phyloP scores from a whole-genome alignment of 2,888 invertebrate species.

The Hypomecis atomaria region DNA sequence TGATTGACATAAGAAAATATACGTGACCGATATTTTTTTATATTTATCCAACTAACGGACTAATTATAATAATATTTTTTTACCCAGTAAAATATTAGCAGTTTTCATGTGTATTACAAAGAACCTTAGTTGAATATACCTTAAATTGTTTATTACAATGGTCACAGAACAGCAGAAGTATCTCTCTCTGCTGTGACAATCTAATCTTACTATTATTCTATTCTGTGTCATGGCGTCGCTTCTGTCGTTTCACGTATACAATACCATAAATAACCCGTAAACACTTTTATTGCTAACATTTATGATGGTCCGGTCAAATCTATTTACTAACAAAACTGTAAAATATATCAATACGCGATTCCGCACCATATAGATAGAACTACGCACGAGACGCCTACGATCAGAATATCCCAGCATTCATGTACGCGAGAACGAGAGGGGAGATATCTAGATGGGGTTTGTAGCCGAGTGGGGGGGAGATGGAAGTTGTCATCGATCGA shows the following conservation, averaged over 20 bases:
- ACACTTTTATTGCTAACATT: constrained; percentile 35
- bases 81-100: no score
- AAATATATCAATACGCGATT: constrained; percentile 61
- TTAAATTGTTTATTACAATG: no score
- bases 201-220: no score
- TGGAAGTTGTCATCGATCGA: constrained; percentile 70
- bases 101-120: no score
- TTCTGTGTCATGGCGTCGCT: background rate
- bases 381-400: constrained; percentile 80
- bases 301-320: constrained; percentile 44
- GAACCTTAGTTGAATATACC: no score
- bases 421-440: constrained; percentile 64
- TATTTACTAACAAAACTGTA: constrained; percentile 70
- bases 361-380: constrained; percentile 50
- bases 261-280: constrained; percentile 31
- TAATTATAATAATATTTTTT: no score
- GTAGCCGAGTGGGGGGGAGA: constrained; percentile 52
- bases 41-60: no score
- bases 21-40: no score
- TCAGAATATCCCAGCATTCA: constrained; percentile 74
- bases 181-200: no score
- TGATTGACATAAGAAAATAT: no score
- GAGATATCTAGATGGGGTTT: constrained; percentile 24
- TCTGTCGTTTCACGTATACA: constrained; percentile 11
- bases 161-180: no score